These are phyloP conservation scores for Bombus haemorrhoidalis DNA, from an alignment of 1,140 invertebrate genomes.

Conservation along the genomic window DNA sequence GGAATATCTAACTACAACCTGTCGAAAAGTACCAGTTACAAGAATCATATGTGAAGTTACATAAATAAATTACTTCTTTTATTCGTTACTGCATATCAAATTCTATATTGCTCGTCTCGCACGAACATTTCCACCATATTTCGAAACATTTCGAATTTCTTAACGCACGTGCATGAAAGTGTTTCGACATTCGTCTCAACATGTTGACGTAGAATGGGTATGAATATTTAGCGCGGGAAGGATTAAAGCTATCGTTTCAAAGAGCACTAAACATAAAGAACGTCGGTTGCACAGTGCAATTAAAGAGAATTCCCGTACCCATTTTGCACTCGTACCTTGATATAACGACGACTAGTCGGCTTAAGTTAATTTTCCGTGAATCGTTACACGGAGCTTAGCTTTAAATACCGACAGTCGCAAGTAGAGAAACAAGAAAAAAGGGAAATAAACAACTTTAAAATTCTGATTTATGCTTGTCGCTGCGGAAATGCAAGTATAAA, in stretches of 20 bases:
- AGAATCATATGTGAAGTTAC: no score
- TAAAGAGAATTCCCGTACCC: slow-evolving; percentile 42
- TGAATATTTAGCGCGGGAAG: background rate
- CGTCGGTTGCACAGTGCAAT: slow-evolving; percentile 8
- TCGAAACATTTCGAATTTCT: background rate
- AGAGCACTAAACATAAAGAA: slow-evolving; percentile 42
- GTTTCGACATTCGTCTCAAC: background rate
- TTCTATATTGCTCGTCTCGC: no score
- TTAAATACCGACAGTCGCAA: slow-evolving; percentile 8
- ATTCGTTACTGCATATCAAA: no score
- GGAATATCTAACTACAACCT: no score
- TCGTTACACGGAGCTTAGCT: slow-evolving; percentile 12
- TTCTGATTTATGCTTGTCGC: slow-evolving; percentile 12
- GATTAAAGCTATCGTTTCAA: slow-evolving; percentile 22
- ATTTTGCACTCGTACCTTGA: slow-evolving; percentile 36
- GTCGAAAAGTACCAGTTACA: no score
- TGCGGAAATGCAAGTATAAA: background rate
- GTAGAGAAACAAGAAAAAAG: background rate
- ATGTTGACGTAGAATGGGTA: background rate
- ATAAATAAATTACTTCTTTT: no score
- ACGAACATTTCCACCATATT: no score
- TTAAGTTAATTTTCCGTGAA: slow-evolving; percentile 57
- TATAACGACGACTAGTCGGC: slow-evolving; percentile 36
- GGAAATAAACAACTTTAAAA: background rate
- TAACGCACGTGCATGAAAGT: no score